Conservation (phyloP, 1,140 invertebrate genomes). For the Chionoecetes opilio region DNA sequence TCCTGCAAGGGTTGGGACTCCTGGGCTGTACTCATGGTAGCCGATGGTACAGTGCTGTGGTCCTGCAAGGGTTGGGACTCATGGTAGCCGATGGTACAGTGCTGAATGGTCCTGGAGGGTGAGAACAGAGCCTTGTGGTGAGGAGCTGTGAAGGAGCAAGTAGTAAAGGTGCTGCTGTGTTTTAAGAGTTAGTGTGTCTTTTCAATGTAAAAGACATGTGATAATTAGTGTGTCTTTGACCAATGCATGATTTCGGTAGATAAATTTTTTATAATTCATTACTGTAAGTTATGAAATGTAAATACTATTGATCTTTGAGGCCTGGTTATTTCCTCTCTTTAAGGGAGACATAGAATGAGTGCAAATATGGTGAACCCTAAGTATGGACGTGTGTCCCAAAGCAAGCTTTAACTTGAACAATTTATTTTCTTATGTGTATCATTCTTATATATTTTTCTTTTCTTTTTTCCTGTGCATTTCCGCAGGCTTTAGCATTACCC, state of each 20-base stretch:
- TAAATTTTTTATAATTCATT: too few species aligned
- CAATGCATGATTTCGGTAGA: not conserved
- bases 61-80: too few species aligned
- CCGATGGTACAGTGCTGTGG: too few species aligned
- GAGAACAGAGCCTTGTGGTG: not conserved
- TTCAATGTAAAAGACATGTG: slow-evolving; percentile 20
- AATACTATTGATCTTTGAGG: too few species aligned
- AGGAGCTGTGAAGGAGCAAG: not conserved
- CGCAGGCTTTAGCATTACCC: too few species aligned
- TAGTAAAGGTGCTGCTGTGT: not conserved
- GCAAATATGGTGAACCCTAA: not conserved
- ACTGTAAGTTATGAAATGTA: too few species aligned
- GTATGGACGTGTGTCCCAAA: not conserved
- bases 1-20: too few species aligned
- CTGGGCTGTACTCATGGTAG: too few species aligned
- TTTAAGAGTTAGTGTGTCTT: not conserved
- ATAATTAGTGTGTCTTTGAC: not conserved
- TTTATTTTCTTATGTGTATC: not conserved
- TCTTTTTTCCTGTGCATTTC: too few species aligned
- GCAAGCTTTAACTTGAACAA: not conserved
- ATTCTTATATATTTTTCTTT: too few species aligned
- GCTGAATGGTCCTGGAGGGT: not conserved
- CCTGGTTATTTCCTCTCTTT: too few species aligned
- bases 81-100: not conserved
- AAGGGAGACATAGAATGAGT: too few species aligned